Conservation (phyloP, 2,888 invertebrate species). For the Diogma glabrata region DNA sequence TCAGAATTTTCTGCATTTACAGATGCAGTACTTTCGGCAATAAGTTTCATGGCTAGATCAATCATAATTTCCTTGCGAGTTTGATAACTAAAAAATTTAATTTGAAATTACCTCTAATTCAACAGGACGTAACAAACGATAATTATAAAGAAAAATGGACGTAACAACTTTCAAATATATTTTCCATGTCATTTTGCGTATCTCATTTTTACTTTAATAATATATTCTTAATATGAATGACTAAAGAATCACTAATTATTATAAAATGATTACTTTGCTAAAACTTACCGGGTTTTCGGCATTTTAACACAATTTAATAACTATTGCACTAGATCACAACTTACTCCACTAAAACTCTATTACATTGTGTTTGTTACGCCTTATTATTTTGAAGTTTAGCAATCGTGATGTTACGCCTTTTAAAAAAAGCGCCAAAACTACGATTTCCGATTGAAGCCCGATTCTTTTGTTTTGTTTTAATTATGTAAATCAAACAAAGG, state of each 20-base stretch:
- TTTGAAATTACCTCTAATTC: background rate
- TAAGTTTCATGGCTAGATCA: background rate
- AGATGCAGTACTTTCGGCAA: background rate
- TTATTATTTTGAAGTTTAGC: background rate
- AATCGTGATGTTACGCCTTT: background rate
- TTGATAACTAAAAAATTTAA: constrained; percentile 5
- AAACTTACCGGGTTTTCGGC: background rate
- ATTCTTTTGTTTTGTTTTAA: background rate
- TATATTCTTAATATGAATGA: no score
- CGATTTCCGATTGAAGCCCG: background rate
- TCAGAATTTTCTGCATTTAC: background rate
- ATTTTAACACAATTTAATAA: background rate
- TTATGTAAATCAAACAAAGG: no score
- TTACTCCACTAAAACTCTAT: background rate
- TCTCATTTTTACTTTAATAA: no score
- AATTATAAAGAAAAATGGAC: background rate
- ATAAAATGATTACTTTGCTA: background rate
- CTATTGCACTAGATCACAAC: background rate
- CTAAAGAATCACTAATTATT: no score
- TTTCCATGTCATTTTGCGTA: constrained; percentile 4
- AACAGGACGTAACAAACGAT: background rate
- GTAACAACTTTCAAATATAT: constrained; percentile 3
- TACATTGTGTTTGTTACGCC: background rate
- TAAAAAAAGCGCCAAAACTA: background rate
- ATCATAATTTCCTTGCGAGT: constrained; percentile 4